These are phyloP conservation scores for Strigamia maritima DNA, from an alignment of 2,888 invertebrate species.

Conservation along the genomic window DNA sequence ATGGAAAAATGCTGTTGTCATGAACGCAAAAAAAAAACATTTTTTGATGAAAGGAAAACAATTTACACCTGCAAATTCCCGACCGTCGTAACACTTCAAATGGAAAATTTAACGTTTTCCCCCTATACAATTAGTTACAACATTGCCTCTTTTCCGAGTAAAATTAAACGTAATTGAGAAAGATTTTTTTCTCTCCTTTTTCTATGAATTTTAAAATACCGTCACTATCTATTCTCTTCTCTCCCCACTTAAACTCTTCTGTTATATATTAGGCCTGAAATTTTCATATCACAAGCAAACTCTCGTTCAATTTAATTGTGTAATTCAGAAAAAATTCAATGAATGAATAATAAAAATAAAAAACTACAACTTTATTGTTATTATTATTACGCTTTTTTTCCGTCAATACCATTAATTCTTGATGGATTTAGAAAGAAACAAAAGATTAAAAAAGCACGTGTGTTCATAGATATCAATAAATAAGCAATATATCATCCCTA, in stretches of 20 bases:
- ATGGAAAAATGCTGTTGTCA: background rate
- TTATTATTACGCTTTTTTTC: background rate
- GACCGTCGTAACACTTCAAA: conserved; percentile 6
- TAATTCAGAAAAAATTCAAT: background rate
- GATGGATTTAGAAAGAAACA: background rate
- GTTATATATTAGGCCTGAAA: conserved; percentile 5
- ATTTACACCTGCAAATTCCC: conserved; percentile 31
- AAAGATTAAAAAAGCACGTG: background rate
- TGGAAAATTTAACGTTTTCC: conserved; percentile 1
- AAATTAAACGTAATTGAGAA: conserved; percentile 27
- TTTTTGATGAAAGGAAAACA: conserved; percentile 4
- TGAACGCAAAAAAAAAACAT: background rate
- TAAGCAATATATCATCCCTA: background rate
- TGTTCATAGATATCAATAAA: conserved; percentile 18
- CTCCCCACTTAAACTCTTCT: background rate
- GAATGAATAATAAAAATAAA: background rate
- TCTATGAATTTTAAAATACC: conserved; percentile 30
- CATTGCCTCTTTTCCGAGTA: background rate
- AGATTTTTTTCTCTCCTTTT: conserved; percentile 1
- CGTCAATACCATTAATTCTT: background rate
- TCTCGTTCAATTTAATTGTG: background rate
- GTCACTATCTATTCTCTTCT: background rate
- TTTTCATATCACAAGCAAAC: conserved; percentile 27
- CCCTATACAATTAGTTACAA: conserved; percentile 27
- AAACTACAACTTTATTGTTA: background rate